Conservation (phyloP, 2,113 vertebrate genomes). For the Thunnus maccoyii region DNA sequence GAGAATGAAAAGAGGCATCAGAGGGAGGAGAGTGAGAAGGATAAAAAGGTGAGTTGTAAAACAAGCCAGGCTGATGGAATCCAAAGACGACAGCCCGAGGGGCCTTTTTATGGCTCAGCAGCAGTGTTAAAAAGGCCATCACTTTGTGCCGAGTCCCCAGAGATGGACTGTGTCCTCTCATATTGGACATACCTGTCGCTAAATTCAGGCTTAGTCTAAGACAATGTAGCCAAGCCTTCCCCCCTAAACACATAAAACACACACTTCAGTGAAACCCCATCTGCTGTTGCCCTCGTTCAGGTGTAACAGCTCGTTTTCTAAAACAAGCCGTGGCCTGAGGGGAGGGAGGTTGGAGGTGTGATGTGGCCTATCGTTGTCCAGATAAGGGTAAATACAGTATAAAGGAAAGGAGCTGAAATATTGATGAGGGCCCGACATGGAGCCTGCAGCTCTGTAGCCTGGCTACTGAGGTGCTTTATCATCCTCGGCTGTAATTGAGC, state of each 20-base stretch:
- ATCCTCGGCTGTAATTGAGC: constrained; percentile 71
- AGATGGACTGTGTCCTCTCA: constrained; percentile 10
- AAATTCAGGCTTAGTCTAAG: constrained; percentile 33
- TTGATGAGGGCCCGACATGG: constrained; percentile 71
- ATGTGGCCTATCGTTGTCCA: constrained; percentile 51
- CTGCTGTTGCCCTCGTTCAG: constrained; percentile 42
- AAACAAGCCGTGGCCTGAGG: constrained; percentile 44
- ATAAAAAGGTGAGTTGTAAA: constrained; percentile 32
- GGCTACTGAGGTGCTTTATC: constrained; percentile 65
- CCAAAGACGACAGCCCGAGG: constrained; percentile 36
- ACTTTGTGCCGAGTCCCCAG: constrained; percentile 2
- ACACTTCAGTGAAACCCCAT: constrained; percentile 34
- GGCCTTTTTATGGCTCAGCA: constrained; percentile 32
- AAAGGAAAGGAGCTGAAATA: constrained; percentile 73
- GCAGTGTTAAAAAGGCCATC: neutral
- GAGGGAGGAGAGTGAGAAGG: neutral
- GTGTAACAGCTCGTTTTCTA: constrained; percentile 29
- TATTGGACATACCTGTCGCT: constrained; percentile 16
- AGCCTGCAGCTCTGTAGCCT: constrained; percentile 54
- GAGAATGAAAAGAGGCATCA: neutral
- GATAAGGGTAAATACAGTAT: constrained; percentile 69
- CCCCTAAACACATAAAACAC: constrained; percentile 30
- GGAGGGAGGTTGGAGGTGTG: constrained; percentile 42
- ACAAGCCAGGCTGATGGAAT: constrained; percentile 28
- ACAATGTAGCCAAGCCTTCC: neutral